Percentiles rank a stretch among this genome's conserved stretches.
Evolutionary conservation across 2,113 vertebrate species (phyloP).

Genomic region (Anoplopoma fimbria): DNA sequence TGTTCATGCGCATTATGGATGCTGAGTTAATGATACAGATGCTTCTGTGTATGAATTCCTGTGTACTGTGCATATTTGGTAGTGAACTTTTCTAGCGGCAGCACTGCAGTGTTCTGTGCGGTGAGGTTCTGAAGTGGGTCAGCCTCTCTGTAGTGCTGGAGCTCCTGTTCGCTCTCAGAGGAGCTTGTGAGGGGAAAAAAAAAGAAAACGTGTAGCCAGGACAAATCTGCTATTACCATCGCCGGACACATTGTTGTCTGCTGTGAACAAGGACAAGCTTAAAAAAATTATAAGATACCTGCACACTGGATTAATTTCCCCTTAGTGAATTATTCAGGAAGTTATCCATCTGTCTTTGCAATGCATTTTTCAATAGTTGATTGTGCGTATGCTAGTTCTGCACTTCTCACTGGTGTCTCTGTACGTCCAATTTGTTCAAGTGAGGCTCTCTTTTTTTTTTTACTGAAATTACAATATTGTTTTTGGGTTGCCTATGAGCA

Average conservation of each 20-base stretch:
- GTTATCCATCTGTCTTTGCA: conserved; percentile 16
- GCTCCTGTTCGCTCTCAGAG: conserved; percentile 54
- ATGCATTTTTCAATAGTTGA: conserved; percentile 27
- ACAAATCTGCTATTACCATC: conserved; percentile 43
- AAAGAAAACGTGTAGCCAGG: conserved; percentile 26
- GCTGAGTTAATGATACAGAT: conserved; percentile 30
- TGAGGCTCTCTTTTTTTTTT: conserved; percentile 32
- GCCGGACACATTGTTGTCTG: conserved; percentile 30
- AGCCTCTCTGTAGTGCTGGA: conserved; percentile 42
- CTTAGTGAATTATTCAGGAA: conserved; percentile 33
- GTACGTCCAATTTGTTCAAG: conserved; percentile 17
- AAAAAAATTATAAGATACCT: conserved; percentile 5
- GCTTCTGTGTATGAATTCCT: conserved; percentile 25
- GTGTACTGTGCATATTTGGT: conserved; percentile 45
- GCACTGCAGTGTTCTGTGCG: conserved; percentile 59
- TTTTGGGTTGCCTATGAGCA: not conserved
- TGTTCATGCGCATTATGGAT: conserved; percentile 16
- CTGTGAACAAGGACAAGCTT: conserved; percentile 13
- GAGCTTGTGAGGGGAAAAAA: conserved; percentile 19
- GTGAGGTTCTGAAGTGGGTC: conserved; percentile 74
- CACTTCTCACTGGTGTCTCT: conserved; percentile 1
- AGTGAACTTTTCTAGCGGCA: conserved; percentile 53
- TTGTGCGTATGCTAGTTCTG: not conserved
- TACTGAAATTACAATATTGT: conserved; percentile 4
- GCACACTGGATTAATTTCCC: conserved; percentile 12